Base-by-base conservation (phyloP, 1,140 invertebrate genomes). In the Acromyrmex charruanus region DNA sequence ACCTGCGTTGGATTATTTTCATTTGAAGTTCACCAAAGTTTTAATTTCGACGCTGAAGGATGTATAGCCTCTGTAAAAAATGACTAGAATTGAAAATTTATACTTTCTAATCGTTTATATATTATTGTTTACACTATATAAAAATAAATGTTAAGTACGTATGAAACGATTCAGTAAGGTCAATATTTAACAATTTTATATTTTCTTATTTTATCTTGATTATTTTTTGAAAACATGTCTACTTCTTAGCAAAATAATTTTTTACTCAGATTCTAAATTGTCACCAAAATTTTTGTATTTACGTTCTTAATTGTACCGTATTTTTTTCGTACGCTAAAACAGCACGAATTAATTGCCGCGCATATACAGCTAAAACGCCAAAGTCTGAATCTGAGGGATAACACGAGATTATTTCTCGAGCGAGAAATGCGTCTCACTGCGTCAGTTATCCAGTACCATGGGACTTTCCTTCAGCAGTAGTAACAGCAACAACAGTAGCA, bases 321-420 rank as follows among this genome's bases (percentile, higher is more conserved):
- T 35, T 59, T 35, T 35, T 31, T 59, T 1, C 28, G 5, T 16
- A 49, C n/a, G 1, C 10, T 14, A 14, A 12, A 31, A 5, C 21
- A 59, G 25, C 35, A 12, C 25, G 69, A 51, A 84, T 74, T 63
- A 51, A 84, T 74, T 63, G 18, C 18, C 21, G 63, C 61, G 44
- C 28, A 44, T 28, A 55, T 28, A 49, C 35, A 72, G 18, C 59
- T 82, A 59, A 58, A 82, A 25, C 39, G 16, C 39, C 39, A n/a
- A 84, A 84, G 58, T 75, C 55, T 61, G 53, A 72, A 82, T 72
- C 21, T 82, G n/a, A 75, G 55, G 80, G 55, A 63, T 63, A 74
- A 75, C 35, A 28, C 80, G 39, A 74, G 35, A 74, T n/a, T n/a
- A 18, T 69, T 61, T 18, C 55, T 28, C 51, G 63, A 55, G 44